Evolutionary conservation across 2,113 vertebrate species (phyloP).

Genomic region (Cnemophilus loriae): DNA sequence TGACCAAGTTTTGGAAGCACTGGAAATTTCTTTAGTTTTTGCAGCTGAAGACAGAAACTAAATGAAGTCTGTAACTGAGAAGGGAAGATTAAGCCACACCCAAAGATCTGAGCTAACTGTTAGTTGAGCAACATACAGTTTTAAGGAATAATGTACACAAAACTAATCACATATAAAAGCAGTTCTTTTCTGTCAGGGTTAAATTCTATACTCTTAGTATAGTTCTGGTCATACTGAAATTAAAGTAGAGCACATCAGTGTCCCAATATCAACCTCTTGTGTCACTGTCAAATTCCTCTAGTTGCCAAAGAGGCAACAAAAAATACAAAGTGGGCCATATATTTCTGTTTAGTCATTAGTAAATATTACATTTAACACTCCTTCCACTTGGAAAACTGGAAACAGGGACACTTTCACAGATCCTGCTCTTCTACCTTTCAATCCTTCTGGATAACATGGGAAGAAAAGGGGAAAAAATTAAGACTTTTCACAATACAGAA

Average conservation of each 20-base stretch:
- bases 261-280: neutral
- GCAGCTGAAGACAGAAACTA: neutral
- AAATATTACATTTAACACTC: neutral
- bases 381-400: conserved; percentile 2
- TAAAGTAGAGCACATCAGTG: neutral
- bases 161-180: neutral
- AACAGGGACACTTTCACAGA: neutral
- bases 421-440: conserved; percentile 2
- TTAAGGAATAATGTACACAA: neutral
- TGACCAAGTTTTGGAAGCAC: neutral
- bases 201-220: neutral
- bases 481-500: neutral
- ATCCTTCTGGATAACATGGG: neutral
- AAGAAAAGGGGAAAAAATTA: neutral
- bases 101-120: neutral
- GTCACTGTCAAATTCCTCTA: neutral
- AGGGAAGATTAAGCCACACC: neutral
- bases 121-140: neutral
- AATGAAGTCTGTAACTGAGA: neutral
- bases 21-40: neutral
- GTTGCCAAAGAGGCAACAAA: neutral
- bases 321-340: neutral
- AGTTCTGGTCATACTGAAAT: neutral
- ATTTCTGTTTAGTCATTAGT: neutral
- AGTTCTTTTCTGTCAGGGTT: neutral